Evolutionary conservation across 2,888 invertebrate species (phyloP), one percentile per base, ranked within the genome.

Genomic region (Nebria brevicollis): DNA sequence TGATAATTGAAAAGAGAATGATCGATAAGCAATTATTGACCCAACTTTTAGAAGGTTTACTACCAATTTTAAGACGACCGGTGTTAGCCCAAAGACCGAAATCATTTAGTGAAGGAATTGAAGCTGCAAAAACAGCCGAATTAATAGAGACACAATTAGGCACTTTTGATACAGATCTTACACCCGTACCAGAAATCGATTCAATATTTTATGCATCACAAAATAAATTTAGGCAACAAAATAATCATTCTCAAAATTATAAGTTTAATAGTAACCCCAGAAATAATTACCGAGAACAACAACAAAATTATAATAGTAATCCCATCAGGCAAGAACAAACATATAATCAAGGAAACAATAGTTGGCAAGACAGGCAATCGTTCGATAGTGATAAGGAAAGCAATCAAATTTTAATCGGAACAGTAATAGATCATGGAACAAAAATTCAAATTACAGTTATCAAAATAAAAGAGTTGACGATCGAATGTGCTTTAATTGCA

Each of bases 401-500:
- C 43, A 43, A 43, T 0, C 43, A 43, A 43, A 43, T 43, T 43
- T 43, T 43, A 43, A 43, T 43, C 43, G 43, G 10, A 43, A 43
- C 10, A 43, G 43, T 43, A 43, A 43, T 1, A 43, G 43, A 43
- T 43, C 43, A 10, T 43, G 43, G 43, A 43, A 43, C 10, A 43
- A 43, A 43, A 43, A 43, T 43, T 10, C 43, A 10, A 20, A 66
- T 66, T 66, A 15, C 13, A 25, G 25, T 25, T 8, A 13, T 6
- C 68, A 15, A 20, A 7, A 25, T 66, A 66, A 15, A 13, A 66
- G 11, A 20, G 8, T 7, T 8, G 25, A 66, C 20, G 68, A 66
- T 66, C 15, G 15, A 66, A 66, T 66, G 68, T 66, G 68, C 13
- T 66, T 66, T 13, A 66, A 66, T 66, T 66, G 68, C 68, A 25